phyloP scores from a whole-genome alignment of 2,113 vertebrate genomes.

The Lota lota region DNA sequence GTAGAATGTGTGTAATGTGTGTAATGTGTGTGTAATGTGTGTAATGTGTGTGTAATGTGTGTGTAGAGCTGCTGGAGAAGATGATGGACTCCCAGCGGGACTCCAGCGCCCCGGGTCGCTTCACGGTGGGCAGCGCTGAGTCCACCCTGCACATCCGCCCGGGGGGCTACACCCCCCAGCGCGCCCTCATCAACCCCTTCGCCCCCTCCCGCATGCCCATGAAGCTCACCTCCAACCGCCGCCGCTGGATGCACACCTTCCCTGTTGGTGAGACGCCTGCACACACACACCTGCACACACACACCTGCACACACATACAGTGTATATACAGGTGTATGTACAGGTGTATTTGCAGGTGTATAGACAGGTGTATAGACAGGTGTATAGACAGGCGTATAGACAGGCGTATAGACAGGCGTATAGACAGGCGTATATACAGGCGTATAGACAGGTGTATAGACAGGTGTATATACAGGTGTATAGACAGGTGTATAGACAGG shows the following conservation, averaged over 20 bases:
- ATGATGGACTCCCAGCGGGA: conserved; percentile 89
- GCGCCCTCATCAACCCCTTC: conserved; percentile 95
- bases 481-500: too few relatives aligned
- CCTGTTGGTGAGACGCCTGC: conserved; percentile 81
- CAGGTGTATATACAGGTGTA: neutral
- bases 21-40: too few relatives aligned
- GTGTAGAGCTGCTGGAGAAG: conserved; percentile 82
- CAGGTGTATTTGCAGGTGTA: too few relatives aligned
- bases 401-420: neutral
- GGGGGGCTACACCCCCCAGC: conserved; percentile 84
- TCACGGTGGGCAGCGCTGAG: conserved; percentile 94
- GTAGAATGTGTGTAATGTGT: too few relatives aligned
- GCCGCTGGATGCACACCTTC: conserved; percentile 99
- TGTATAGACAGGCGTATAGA: too few relatives aligned
- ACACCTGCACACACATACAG: neutral
- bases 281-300: neutral
- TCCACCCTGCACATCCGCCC: conserved; percentile 89
- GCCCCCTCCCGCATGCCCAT: conserved; percentile 97
- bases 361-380: too few relatives aligned
- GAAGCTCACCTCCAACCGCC: conserved; percentile 94
- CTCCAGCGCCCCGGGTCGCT: conserved; percentile 90
- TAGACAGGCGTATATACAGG: neutral
- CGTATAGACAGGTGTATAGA: neutral
- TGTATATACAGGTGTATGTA: too few relatives aligned
- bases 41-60: too few relatives aligned